These are phyloP conservation scores for Acrocephalus scirpaceus DNA, from an alignment of 2,797 vertebrate genomes.

Conservation along the genomic window DNA sequence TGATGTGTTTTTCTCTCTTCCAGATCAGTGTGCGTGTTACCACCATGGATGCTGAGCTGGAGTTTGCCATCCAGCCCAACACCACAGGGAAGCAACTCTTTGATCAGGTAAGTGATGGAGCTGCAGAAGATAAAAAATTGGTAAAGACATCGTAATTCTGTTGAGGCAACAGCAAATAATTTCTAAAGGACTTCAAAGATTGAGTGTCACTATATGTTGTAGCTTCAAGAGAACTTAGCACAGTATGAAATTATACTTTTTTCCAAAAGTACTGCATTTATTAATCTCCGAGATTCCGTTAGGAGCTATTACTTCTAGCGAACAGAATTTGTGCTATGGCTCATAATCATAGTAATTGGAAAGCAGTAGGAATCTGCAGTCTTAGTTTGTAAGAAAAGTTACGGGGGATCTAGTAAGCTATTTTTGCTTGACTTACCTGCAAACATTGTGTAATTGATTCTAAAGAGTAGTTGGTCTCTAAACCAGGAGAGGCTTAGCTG, in stretches of 20 bases:
- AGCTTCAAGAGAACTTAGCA: background rate
- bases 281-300: background rate
- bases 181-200: background rate
- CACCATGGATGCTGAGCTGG: slow-evolving; percentile 98
- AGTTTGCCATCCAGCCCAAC: slow-evolving; percentile 97
- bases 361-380: background rate
- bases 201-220: background rate
- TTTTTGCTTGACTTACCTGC: background rate
- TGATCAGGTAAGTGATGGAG: slow-evolving; percentile 85
- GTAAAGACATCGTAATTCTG: background rate
- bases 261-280: background rate
- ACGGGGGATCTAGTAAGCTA: background rate
- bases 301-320: background rate
- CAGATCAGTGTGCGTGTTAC: slow-evolving; percentile 96
- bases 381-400: background rate
- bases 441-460: background rate
- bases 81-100: slow-evolving; percentile 98
- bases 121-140: background rate
- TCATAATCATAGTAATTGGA: background rate
- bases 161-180: background rate
- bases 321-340: background rate
- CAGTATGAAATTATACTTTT: background rate
- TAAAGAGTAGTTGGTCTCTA: background rate
- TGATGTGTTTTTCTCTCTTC: background rate
- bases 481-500: background rate